These are phyloP conservation scores for Aplodontia rufa DNA, from an alignment of 2,113 vertebrate genomes.

Conservation along the genomic window DNA sequence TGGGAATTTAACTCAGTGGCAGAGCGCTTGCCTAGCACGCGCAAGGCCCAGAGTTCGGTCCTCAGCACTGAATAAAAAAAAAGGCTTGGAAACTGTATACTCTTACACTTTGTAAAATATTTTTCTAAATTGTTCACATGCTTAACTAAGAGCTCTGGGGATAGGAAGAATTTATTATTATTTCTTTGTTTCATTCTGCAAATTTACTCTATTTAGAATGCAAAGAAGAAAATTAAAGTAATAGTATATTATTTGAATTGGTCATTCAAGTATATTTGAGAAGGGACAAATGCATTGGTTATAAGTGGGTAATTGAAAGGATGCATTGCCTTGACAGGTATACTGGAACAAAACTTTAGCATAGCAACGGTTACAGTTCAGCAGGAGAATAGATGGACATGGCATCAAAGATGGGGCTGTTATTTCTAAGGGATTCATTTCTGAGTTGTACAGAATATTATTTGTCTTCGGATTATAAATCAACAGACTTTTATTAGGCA, in stretches of 20 bases:
- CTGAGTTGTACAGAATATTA: not conserved
- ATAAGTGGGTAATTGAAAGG: not conserved
- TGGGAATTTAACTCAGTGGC: no score
- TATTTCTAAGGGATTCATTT: not conserved
- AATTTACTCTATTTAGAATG: conserved; percentile 28
- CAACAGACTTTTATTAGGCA: not conserved
- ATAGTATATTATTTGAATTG: not conserved
- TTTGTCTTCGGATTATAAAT: not conserved
- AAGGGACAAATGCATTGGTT: not conserved
- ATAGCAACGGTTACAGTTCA: not conserved
- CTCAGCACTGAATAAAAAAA: no score
- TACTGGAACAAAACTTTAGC: not conserved
- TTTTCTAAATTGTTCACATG: not conserved
- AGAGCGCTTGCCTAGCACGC: no score
- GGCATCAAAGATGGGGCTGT: not conserved
- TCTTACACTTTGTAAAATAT: not conserved
- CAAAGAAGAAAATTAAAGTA: not conserved
- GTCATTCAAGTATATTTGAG: not conserved
- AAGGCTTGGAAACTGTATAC: not conserved
- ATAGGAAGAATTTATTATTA: conserved; percentile 3
- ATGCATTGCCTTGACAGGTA: not conserved
- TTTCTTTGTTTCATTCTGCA: not conserved
- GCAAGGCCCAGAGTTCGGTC: no score
- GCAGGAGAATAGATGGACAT: not conserved
- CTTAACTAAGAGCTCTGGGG: not conserved